A percentile compares a stretch with the other conserved stretches of the same genome.
Evolutionary conservation across 2,113 vertebrate genomes (phyloP).

Genomic region (Hepsetus odoe): DNA sequence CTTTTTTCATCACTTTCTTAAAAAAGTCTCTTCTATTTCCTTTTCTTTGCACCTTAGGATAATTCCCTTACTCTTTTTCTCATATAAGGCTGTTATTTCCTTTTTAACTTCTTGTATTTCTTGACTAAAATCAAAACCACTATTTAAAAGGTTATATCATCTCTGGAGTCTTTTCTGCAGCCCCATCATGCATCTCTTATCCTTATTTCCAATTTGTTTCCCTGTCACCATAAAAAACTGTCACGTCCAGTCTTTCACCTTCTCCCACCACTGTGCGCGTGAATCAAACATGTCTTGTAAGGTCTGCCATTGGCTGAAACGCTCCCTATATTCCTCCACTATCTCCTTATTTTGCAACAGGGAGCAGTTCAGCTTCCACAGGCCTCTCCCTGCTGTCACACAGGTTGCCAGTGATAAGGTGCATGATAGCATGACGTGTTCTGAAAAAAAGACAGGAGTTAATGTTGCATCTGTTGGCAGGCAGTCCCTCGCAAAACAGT

Average conservation of each 20-base stretch:
- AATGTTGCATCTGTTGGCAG: constrained; percentile 20
- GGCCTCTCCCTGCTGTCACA: constrained; percentile 18
- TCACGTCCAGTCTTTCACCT: not conserved
- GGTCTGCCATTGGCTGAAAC: constrained; percentile 20
- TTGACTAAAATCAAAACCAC: not conserved
- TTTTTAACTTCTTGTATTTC: not conserved
- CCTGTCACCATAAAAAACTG: not conserved
- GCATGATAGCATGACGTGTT: constrained; percentile 6
- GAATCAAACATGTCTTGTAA: constrained; percentile 13
- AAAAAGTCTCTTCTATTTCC: constrained; percentile 8
- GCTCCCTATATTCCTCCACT: not conserved
- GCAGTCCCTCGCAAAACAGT: constrained; percentile 39
- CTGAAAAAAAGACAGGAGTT: constrained; percentile 28
- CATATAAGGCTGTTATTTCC: not conserved
- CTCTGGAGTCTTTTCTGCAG: constrained; percentile 9
- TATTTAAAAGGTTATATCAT: constrained; percentile 2
- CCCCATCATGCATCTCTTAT: not conserved
- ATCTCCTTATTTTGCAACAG: constrained; percentile 16
- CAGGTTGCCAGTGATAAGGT: constrained; percentile 21
- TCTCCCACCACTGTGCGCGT: constrained; percentile 8
- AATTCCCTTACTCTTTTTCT: accelerated
- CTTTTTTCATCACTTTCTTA: constrained; percentile 25
- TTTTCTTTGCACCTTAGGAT: not conserved
- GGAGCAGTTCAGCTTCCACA: constrained; percentile 49
- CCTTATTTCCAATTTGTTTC: accelerated